Conservation (phyloP, 2,888 invertebrate species). For the Caenorhabditis auriculariae region DNA sequence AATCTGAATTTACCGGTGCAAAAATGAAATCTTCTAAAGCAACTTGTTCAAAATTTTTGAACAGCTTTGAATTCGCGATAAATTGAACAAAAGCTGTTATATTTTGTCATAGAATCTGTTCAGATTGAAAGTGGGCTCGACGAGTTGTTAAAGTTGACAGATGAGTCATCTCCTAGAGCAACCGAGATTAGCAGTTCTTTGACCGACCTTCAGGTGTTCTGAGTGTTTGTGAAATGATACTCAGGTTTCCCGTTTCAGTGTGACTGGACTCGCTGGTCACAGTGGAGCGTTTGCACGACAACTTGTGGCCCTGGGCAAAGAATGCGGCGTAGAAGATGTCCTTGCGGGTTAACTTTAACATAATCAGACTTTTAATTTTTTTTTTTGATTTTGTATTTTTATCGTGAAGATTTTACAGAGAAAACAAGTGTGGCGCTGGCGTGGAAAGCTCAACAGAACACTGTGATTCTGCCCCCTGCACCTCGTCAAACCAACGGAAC, state of each 20-base stretch:
- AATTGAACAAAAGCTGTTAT: not conserved
- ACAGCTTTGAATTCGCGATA: not conserved
- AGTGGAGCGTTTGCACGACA: conserved; percentile 45
- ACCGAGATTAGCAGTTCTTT: conserved; percentile 10
- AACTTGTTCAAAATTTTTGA: conserved; percentile 6
- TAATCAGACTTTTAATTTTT: not conserved
- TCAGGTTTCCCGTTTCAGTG: conserved; percentile 17
- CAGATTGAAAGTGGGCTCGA: conserved; percentile 16
- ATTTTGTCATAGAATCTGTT: not conserved
- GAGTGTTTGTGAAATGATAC: conserved; percentile 1
- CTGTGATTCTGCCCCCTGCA: no score
- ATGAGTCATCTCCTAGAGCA: not conserved
- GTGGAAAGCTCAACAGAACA: no score
- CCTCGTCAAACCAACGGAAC: no score
- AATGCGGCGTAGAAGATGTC: conserved; percentile 41
- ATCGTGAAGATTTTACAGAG: not conserved
- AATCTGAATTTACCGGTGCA: no score
- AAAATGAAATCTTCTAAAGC: conserved; percentile 14
- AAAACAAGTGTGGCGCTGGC: not conserved
- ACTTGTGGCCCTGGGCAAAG: conserved; percentile 41
- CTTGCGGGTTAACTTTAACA: conserved; percentile 30
- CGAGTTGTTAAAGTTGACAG: conserved; percentile 13
- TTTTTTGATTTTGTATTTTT: not conserved
- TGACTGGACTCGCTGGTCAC: conserved; percentile 48
- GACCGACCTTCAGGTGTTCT: conserved; percentile 11